phyloP scores from a whole-genome alignment of 2,113 vertebrate species.

The Psophia crepitans region DNA sequence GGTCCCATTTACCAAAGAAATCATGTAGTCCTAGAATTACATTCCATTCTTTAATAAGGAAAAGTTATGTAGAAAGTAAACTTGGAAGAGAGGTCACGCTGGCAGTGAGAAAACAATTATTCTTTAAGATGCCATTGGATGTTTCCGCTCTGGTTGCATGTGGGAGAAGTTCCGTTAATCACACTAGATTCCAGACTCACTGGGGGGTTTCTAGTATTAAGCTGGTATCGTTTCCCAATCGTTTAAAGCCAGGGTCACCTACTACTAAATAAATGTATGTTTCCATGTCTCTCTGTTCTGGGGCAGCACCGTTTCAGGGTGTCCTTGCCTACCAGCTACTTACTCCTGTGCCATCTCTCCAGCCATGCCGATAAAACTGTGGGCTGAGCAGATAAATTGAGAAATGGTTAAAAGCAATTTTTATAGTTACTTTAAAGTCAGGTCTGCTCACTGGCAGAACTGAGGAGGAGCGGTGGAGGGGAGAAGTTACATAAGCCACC shows the following conservation, averaged over 20 bases:
- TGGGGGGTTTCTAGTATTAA: neutral
- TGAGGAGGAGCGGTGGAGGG: neutral
- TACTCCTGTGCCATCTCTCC: neutral
- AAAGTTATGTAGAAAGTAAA: neutral
- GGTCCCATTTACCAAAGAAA: slow-evolving; percentile 58
- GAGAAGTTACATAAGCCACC: neutral
- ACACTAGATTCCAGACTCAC: neutral
- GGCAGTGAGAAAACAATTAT: neutral
- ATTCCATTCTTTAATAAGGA: slow-evolving; percentile 22
- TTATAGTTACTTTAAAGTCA: neutral
- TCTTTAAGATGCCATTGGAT: neutral
- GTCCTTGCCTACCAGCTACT: neutral
- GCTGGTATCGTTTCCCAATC: neutral
- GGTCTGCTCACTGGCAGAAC: neutral
- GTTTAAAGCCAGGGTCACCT: neutral
- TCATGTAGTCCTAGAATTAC: neutral
- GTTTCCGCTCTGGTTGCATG: neutral
- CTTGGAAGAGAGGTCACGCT: neutral
- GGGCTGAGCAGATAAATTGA: neutral
- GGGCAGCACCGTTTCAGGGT: rapidly evolving
- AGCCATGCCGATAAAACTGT: neutral
- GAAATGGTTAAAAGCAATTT: neutral
- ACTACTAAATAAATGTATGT: neutral
- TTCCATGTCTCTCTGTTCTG: neutral
- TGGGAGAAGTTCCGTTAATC: neutral